Percentiles rank a stretch among this genome's conserved stretches.
These are phyloP conservation scores for Andrena haemorrhoa DNA, from an alignment of 2,888 invertebrate species.

Conservation along the genomic window DNA sequence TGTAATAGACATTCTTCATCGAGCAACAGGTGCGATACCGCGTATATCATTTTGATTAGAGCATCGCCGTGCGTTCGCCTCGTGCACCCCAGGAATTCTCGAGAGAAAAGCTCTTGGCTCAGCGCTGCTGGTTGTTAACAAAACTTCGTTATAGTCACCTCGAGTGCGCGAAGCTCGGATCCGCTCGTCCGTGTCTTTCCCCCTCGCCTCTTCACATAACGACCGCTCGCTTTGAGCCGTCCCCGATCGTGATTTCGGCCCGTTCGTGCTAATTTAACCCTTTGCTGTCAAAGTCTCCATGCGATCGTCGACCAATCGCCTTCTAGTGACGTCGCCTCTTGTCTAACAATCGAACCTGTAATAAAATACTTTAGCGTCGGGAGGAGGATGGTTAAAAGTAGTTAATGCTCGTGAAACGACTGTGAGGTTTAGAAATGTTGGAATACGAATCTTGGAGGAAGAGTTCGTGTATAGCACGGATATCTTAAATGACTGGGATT, in stretches of 20 bases:
- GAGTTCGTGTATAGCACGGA: too few relatives aligned
- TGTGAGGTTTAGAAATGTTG: too few relatives aligned
- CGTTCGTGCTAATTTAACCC: slow-evolving; percentile 46
- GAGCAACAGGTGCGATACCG: slow-evolving; percentile 38
- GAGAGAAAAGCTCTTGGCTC: slow-evolving; percentile 23
- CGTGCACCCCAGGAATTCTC: neutral
- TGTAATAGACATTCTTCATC: neutral
- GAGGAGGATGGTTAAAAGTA: neutral
- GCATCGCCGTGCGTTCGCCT: neutral
- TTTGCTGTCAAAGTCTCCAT: slow-evolving; percentile 29
- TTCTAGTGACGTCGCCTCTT: neutral
- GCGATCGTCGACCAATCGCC: neutral
- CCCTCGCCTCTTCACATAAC: neutral
- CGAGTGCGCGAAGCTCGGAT: neutral
- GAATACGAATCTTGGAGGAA: too few relatives aligned
- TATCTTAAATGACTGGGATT: too few relatives aligned
- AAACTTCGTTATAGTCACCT: neutral
- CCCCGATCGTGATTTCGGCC: slow-evolving; percentile 6
- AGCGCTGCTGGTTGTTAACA: slow-evolving; percentile 13
- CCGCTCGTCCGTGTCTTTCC: neutral
- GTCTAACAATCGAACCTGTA: neutral
- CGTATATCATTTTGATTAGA: slow-evolving; percentile 32
- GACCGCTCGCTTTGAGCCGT: slow-evolving; percentile 9
- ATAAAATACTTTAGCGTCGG: neutral
- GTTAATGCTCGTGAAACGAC: too few relatives aligned